Percentiles rank a stretch among this genome's conserved stretches.
Conservation (phyloP, 2,113 vertebrate genomes). For the Calyptomena viridis region DNA sequence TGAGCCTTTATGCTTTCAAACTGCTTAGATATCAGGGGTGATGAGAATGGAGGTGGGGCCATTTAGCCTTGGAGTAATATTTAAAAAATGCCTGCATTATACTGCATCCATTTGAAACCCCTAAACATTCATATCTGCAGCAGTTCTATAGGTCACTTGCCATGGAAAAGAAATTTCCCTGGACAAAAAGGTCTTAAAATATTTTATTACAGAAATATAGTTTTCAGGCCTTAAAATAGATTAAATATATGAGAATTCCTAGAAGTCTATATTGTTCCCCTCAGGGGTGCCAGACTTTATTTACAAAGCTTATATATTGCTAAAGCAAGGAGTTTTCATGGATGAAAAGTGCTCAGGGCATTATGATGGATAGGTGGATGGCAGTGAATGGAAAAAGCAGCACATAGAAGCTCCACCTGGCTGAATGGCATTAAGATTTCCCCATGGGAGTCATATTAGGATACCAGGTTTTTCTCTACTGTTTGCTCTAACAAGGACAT, state of each 20-base stretch:
- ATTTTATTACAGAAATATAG: slow-evolving; percentile 45
- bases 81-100: slow-evolving; percentile 37
- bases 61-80: slow-evolving; percentile 11
- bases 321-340: not conserved
- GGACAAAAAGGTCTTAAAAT: slow-evolving; percentile 33
- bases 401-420: not conserved
- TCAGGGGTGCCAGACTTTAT: slow-evolving; percentile 19
- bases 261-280: not conserved
- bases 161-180: slow-evolving; percentile 36
- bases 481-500: slow-evolving; percentile 25
- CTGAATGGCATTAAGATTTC: not conserved
- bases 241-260: slow-evolving; percentile 46
- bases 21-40: not conserved
- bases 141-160: slow-evolving; percentile 22
- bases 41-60: not conserved
- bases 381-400: not conserved
- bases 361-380: not conserved
- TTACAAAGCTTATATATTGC: slow-evolving; percentile 15
- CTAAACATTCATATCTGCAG: slow-evolving; percentile 8
- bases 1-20: not conserved
- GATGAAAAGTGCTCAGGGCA: slow-evolving; percentile 3
- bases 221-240: slow-evolving; percentile 37
- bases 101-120: not conserved
- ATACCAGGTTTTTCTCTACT: slow-evolving; percentile 13
- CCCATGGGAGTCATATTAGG: not conserved